Base-by-base conservation (phyloP, 2,888 invertebrate genomes). In the Plebejus melissa region DNA sequence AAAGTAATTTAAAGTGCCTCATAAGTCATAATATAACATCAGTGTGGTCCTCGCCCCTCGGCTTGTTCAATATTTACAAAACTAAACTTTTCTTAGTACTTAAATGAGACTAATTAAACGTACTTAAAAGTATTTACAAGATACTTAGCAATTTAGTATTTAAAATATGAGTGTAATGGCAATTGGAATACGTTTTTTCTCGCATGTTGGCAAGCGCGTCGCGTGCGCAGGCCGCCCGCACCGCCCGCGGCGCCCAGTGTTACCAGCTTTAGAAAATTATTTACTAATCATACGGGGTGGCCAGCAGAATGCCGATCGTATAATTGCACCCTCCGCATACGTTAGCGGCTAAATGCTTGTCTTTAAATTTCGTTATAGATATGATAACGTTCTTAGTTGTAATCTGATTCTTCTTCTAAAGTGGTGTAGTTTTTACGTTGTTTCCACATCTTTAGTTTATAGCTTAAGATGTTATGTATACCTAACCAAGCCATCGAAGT, bases 281-380 rank as follows among this genome's bases (percentile, higher is more conserved):
- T 82, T 79, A 82, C 86, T 89, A 90, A 90, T 89, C 88, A 88
- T 84, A 87, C 86, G 84, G 86, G 86, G 86, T 87, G 86, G 87
- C 84, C 89, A 86, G 81, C 83, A 78, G 81, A 81, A 81, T 80
- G 79, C 81, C 81, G 82, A 84, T 84, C 77, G 82, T 82, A 81
- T 86, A 89, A 89, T 89, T 87, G 87, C 86, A 88, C 88, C 87
- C 88, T 88, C 87, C 86, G 85, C 89, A 90, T 86, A 86, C 81
- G 86, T 87, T 85, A 79, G 81, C 80, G 76, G 82, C 84, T 88
- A 87, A 88, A 85, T 80, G 85, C 83, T 86, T 86, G 77, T 80
- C 77, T 77, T 74, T 74, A 77, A 75, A 76, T 77, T 77, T 76
- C 76, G 69, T 76, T 74, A 74, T 74, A 77, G 76, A 74, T 77